phyloP scores from a whole-genome alignment of 1,140 invertebrate species.

The Leptoteleia sp. region DNA sequence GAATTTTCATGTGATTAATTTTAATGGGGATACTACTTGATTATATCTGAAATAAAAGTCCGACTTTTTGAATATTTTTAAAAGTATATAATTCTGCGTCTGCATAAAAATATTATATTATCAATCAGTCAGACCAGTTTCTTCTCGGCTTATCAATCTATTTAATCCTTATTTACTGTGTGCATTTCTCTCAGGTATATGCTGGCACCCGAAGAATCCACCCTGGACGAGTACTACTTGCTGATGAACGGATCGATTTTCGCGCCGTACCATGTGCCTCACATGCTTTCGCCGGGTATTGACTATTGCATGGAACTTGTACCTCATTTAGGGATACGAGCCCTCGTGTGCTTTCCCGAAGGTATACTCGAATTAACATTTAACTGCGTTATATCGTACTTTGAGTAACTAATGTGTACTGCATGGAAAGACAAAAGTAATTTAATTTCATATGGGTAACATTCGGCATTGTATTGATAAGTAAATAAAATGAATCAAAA shows the following conservation, averaged over 20 bases:
- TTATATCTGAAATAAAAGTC: too few relatives aligned
- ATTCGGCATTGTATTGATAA: too few relatives aligned
- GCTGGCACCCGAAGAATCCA: constrained; percentile 80
- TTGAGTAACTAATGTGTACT: neutral
- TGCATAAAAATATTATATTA: constrained; percentile 6
- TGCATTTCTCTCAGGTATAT: constrained; percentile 77
- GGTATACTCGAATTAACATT: constrained; percentile 63
- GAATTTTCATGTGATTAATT: too few relatives aligned
- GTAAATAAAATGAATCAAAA: too few relatives aligned
- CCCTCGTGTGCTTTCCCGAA: constrained; percentile 78
- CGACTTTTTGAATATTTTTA: too few relatives aligned
- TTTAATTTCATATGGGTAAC: neutral
- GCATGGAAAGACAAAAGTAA: constrained; percentile 3
- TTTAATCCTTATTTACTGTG: neutral
- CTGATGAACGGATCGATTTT: constrained; percentile 83
- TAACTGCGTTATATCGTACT: constrained; percentile 19
- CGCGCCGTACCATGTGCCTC: constrained; percentile 77
- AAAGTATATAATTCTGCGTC: constrained; percentile 2
- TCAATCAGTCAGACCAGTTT: constrained; percentile 16
- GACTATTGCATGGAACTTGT: constrained; percentile 82
- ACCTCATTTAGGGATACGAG: constrained; percentile 73
- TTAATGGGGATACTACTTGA: too few relatives aligned
- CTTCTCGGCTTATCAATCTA: constrained; percentile 6
- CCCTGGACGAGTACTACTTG: constrained; percentile 82
- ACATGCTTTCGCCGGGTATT: constrained; percentile 79